A percentile compares a stretch with the other conserved stretches of the same genome.
Conservation (phyloP, 2,888 invertebrate species). For the Agrotis clavis region DNA sequence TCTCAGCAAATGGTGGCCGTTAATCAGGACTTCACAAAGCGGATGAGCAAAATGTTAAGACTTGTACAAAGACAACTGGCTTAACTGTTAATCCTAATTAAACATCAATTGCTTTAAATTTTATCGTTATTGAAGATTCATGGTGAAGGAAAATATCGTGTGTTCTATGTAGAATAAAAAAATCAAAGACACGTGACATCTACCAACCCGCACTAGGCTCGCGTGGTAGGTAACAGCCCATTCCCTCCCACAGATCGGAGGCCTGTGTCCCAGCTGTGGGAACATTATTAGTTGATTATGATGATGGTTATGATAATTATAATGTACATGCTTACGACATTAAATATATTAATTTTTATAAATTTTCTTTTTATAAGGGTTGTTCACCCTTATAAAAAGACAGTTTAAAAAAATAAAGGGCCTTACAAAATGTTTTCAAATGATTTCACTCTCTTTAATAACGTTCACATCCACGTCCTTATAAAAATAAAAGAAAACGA, state of each 20-base stretch:
- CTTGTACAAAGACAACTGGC: constrained; percentile 10
- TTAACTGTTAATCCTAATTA: constrained; percentile 18
- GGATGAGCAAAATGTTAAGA: constrained; percentile 36
- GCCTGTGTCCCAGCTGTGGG: too few species aligned
- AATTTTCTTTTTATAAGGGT: too few species aligned
- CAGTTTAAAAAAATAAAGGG: constrained; percentile 10
- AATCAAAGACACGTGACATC: too few species aligned
- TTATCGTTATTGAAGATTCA: background rate
- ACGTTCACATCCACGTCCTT: constrained; percentile 60
- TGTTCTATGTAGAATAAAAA: too few species aligned
- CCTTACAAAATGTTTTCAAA: constrained; percentile 39
- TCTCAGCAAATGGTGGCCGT: constrained; percentile 42
- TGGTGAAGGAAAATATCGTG: too few species aligned
- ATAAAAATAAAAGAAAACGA: constrained; percentile 67
- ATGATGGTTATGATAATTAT: background rate
- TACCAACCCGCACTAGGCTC: too few species aligned
- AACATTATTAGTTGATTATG: too few species aligned
- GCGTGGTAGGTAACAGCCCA: too few species aligned
- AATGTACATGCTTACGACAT: background rate
- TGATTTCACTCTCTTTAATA: constrained; percentile 51
- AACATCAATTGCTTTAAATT: constrained; percentile 35
- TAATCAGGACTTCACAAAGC: constrained; percentile 27
- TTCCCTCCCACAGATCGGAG: too few species aligned
- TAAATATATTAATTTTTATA: too few species aligned
- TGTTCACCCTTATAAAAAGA: constrained; percentile 1